Evolutionary conservation across 2,888 invertebrate species (phyloP), one percentile per base, ranked within the genome.

Genomic region (Lasius platythorax): DNA sequence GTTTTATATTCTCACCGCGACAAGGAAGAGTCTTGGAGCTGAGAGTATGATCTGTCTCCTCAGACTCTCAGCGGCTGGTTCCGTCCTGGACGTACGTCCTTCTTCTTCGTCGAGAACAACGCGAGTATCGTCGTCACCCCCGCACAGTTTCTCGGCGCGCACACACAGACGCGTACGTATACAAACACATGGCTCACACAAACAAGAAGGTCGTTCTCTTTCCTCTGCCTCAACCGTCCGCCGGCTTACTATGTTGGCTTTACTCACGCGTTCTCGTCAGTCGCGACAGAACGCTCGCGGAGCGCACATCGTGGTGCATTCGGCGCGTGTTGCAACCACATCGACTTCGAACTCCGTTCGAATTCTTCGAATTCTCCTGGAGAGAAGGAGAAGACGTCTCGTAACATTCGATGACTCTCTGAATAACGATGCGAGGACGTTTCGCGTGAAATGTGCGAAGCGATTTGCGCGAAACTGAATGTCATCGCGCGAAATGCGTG

Each of bases 121-220:
- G 67, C 53, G 15, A 50, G 37, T 70, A 73, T 67, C 81, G 87
- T 87, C 91, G 88, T 87, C 91, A 90, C 91, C 91, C 90, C 91
- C 91, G 88, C 91, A 23, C 23, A 86, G 56, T 46, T 58, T 46
- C 50, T 12, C 81, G 28, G 4, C 72, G 75, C 82, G 63, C 43
- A 43, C 58, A 61, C 46, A 33, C 53, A 61, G 6, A 23, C 33
- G 15, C 46, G 23, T 74, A 58, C 30, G 46, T 72, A 63, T 46
- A 56, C 50, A 50, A 4, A 63, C 30, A 28, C 63, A 30, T 50
- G 30, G 79, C 28, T 67, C 85, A 28, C 78, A 63, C 85, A 82
- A 84, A 87, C 88, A 90, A 92, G 92, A 93, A 93, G 93, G 93
- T 93, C 93, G 92, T 93, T 92, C 91, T 91, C 92, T 91, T 92